Evolutionary conservation across 2,797 vertebrate genomes (phyloP).

Genomic region (Notamacropus eugenii): DNA sequence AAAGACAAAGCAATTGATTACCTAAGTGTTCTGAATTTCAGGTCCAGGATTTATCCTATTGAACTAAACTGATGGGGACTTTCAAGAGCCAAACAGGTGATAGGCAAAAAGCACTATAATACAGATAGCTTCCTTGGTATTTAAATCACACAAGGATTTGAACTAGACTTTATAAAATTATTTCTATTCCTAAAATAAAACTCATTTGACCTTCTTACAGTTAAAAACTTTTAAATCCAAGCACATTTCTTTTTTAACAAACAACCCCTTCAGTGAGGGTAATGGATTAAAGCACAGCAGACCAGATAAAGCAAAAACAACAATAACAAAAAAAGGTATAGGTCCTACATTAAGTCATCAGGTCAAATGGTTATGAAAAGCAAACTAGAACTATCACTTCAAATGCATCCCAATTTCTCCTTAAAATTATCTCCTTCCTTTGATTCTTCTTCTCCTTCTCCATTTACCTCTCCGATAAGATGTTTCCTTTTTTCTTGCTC

Average conservation of each 20-base stretch:
- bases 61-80: conserved; percentile 24
- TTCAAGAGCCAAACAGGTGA: background rate
- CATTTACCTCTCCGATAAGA: background rate
- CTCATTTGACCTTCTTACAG: background rate
- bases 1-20: conserved; percentile 38
- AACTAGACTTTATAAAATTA: conserved; percentile 34
- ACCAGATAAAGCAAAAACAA: conserved; percentile 16
- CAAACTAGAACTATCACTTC: background rate
- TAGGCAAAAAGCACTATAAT: conserved; percentile 6
- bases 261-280: background rate
- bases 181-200: conserved; percentile 58
- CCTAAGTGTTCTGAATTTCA: conserved; percentile 29
- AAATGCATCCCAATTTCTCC: background rate
- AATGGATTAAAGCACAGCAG: conserved; percentile 19
- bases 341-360: background rate
- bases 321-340: background rate
- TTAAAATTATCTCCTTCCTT: background rate
- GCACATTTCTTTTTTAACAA: background rate
- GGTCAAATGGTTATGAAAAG: background rate
- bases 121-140: conserved; percentile 38
- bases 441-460: background rate
- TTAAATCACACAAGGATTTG: conserved; percentile 21
- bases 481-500: background rate
- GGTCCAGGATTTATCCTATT: background rate
- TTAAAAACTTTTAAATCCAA: conserved; percentile 22